Evolutionary conservation across 2,888 invertebrate genomes (phyloP).

Genomic region (Sarcophaga subvicina): DNA sequence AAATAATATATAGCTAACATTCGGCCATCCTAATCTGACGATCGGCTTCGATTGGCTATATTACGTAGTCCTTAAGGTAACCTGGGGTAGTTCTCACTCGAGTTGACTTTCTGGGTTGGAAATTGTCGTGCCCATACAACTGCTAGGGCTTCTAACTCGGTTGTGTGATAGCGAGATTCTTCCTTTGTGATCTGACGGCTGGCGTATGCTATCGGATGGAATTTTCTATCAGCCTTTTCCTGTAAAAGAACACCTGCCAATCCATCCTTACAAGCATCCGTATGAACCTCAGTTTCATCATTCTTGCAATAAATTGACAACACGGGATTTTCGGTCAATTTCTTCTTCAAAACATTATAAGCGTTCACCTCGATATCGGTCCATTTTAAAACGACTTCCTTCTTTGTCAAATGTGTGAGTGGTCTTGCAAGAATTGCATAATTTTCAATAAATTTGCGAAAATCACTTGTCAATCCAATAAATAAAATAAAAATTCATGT

Average conservation of each 20-base stretch:
- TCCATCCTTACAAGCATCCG: constrained; percentile 47
- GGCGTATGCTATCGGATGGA: constrained; percentile 41
- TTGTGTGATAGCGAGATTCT: constrained; percentile 54
- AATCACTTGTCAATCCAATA: constrained; percentile 12
- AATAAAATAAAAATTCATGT: constrained; percentile 4
- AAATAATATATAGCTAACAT: too few relatives aligned
- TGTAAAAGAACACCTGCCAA: constrained; percentile 45
- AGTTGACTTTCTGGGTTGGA: neutral
- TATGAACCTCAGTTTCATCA: constrained; percentile 44
- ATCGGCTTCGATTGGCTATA: neutral
- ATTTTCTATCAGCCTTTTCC: constrained; percentile 38
- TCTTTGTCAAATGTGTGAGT: constrained; percentile 11
- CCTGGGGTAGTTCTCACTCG: neutral
- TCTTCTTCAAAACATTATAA: constrained; percentile 16
- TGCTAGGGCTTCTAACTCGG: constrained; percentile 47
- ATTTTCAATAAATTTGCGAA: constrained; percentile 19
- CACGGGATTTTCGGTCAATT: constrained; percentile 31
- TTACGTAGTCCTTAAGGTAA: too few relatives aligned
- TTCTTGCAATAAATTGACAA: constrained; percentile 22
- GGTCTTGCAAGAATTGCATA: constrained; percentile 35
- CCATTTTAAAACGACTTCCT: constrained; percentile 26
- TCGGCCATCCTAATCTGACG: constrained; percentile 7
- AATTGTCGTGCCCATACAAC: constrained; percentile 30
- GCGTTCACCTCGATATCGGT: constrained; percentile 17
- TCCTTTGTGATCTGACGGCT: constrained; percentile 51